Evolutionary conservation across 2,113 vertebrate genomes (phyloP).

Genomic region (Podilymbus podiceps): DNA sequence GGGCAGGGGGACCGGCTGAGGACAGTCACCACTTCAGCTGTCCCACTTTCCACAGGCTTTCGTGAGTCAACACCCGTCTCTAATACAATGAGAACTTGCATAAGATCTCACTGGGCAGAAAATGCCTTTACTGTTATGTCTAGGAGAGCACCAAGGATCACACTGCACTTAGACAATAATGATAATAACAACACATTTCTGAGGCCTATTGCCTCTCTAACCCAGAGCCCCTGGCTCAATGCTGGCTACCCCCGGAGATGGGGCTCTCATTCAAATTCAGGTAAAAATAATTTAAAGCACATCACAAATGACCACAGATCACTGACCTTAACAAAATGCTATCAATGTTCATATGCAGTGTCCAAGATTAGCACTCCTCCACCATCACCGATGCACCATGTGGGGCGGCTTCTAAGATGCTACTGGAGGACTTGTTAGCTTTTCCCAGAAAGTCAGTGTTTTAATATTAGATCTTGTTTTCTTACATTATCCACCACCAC

Average conservation of each 20-base stretch:
- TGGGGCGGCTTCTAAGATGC: neutral
- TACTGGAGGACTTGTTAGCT: neutral
- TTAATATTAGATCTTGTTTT: neutral
- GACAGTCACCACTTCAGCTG: neutral
- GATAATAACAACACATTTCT: neutral
- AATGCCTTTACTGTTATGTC: neutral
- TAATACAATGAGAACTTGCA: neutral
- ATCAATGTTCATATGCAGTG: neutral
- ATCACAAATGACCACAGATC: neutral
- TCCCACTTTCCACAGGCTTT: neutral
- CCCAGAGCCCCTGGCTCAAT: neutral
- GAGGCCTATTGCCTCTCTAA: neutral
- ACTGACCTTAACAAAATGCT: neutral
- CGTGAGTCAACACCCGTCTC: neutral
- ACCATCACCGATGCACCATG: neutral
- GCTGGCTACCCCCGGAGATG: neutral
- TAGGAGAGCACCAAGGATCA: neutral
- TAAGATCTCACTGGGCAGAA: neutral
- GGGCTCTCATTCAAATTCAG: neutral
- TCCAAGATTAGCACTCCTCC: neutral
- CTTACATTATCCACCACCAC: neutral
- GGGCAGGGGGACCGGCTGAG: neutral
- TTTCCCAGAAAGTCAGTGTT: neutral
- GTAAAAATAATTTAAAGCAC: neutral
- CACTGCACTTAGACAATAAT: neutral